phyloP scores from a whole-genome alignment of 2,888 invertebrate genomes.

The Papilio protenor region DNA sequence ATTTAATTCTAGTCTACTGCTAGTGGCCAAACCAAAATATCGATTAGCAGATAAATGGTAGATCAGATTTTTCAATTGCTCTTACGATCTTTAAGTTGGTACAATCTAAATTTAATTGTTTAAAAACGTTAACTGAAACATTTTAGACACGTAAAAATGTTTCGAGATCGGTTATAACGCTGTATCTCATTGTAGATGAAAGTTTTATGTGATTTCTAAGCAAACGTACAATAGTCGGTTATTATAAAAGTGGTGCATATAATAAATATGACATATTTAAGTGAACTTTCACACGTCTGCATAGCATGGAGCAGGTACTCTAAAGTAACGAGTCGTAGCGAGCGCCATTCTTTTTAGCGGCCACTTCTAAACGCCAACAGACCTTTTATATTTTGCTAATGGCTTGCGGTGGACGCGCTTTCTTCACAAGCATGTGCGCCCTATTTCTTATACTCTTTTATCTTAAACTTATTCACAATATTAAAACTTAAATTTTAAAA shows the following conservation, averaged over 20 bases:
- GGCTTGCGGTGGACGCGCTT: slow-evolving; percentile 55
- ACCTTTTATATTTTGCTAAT: slow-evolving; percentile 64
- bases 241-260: not conserved
- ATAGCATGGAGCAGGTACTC: slow-evolving; percentile 32
- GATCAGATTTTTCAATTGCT: too few species aligned
- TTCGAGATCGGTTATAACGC: not conserved
- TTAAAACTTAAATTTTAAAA: not conserved
- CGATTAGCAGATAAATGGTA: too few species aligned
- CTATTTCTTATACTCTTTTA: slow-evolving; percentile 37
- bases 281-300: slow-evolving; percentile 17
- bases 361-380: slow-evolving; percentile 60
- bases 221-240: not conserved
- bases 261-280: not conserved
- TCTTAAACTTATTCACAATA: slow-evolving; percentile 20
- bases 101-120: too few species aligned
- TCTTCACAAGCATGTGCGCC: slow-evolving; percentile 18
- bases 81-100: too few species aligned
- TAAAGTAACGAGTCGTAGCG: slow-evolving; percentile 41
- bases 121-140: too few species aligned
- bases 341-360: slow-evolving; percentile 45
- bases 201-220: too few species aligned
- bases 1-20: too few species aligned
- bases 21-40: too few species aligned
- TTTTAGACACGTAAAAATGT: not conserved
- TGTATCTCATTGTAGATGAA: not conserved